Conservation (phyloP, 2,797 vertebrate species). For the Hypotaenidia okinawae region DNA sequence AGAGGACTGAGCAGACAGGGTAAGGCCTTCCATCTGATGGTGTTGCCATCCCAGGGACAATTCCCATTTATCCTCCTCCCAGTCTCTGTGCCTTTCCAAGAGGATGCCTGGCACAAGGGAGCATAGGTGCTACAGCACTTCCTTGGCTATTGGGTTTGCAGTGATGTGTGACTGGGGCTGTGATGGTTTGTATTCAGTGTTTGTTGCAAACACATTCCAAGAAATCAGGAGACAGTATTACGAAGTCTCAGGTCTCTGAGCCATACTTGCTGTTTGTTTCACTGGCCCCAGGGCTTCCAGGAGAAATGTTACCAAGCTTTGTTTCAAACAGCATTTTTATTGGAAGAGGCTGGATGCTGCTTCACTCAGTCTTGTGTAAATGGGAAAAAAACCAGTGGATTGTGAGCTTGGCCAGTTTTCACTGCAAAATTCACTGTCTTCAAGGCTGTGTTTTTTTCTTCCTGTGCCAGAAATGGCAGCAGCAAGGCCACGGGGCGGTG, state of each 20-base stretch:
- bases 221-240: not conserved
- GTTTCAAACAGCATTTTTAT: not conserved
- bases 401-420: not conserved
- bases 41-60: not conserved
- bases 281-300: not conserved
- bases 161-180: not conserved
- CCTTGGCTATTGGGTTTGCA: not conserved
- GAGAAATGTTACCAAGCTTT: not conserved
- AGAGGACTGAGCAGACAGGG: not conserved
- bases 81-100: not conserved
- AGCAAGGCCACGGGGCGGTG: not conserved
- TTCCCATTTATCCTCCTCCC: not conserved
- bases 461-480: not conserved
- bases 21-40: not conserved
- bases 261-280: not conserved
- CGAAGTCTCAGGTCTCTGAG: not conserved
- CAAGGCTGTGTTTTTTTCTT: not conserved
- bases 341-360: not conserved
- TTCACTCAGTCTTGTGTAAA: not conserved
- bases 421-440: not conserved
- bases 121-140: rapidly evolving
- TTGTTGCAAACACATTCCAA: not conserved
- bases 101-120: not conserved
- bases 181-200: not conserved
- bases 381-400: not conserved